Base-by-base conservation (phyloP, 2,113 vertebrate species). In the Dicentrarchus labrax region DNA sequence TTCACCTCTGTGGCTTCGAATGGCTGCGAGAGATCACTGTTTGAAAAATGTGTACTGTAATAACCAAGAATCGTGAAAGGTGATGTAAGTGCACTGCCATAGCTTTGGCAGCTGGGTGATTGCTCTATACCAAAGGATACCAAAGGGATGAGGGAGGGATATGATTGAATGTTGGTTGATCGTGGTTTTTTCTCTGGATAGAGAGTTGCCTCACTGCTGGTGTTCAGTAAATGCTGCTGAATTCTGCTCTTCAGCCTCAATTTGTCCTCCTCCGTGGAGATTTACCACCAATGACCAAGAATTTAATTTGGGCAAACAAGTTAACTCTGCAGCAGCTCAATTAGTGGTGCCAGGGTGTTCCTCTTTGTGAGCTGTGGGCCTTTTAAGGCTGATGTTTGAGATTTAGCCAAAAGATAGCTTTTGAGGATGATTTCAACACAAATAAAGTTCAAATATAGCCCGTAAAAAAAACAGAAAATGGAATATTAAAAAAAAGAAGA, bases 41-140 rank as follows among this genome's bases (percentile, higher is more conserved):
- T 68, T 66, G 59, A 72, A 86, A 77, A 76, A 82, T 65, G 50
- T 76, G 48, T 62, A 84, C 77, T 73, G 76, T 76, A 73, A 84
- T 66, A 68, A 12, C 54, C 2, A 19, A 60, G 50, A 77, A 85
- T 64, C 80, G 66, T 76, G 72, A 82, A 79, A 77, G 71, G 72
- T 84, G 87, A 88, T 89, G 79, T 60, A 86, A 84, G 81, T 65
- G 78, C 60, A 4, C 67, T 78, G 81, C 78, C 86, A 80, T 13
- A 54, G 75, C 75, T 64, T 21, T 50, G 64, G 54, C 75, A 76
- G 66, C 56, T 60, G 41, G 48, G 68, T 76, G 84, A 89, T 83
- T 81, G 76, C 81, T 86, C 74, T 71, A 68, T 66, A 71, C 30
- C 56, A 53, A 74, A 70, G 72, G 75, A 80, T 59, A 83, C 60